Base-by-base conservation (phyloP, 2,113 vertebrate genomes). In the Seriola quinqueradiata region DNA sequence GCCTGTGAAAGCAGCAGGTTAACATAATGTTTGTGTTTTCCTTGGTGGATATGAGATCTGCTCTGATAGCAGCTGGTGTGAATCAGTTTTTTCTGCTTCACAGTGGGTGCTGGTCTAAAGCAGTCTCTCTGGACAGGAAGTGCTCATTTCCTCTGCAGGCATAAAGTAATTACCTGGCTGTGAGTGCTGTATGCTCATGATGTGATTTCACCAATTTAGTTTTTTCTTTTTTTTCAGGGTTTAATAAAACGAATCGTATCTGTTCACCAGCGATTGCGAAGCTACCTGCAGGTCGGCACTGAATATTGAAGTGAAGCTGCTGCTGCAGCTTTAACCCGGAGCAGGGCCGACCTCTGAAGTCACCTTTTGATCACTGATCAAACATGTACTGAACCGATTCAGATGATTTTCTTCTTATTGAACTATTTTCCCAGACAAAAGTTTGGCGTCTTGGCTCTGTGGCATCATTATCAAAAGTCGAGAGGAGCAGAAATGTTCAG, bases 131-230 rank as follows among this genome's bases (percentile, higher is more conserved):
- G 60, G 21, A 48, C 83, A 81, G 83, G 68, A 63, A 64, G 40
- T 28, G 63, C 17, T 70, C 54, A 70, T 1, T 82, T 86, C 84
- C 84, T 69, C 64, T 2, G 1, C 54, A 38, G 66, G 42, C 42
- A 9, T 32, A 77, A 32, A 38, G n/a, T 61, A 10, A 86, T 82
- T 70, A 78, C 64, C 75, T 55, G 54, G 4, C 23, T 13, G 50
- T 9, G 19, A 58, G 71, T 17, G 61, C 46, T 5, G 17, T n/a
- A n/a, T 13, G 17, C 12, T 28, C 76, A 32, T 54, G 57, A 64
- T 52, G 17, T 21, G 61, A 85, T 80, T 66, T 0, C 34, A 55
- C 25, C 66, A 8, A 42, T 25, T 48, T 25, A 7, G 50, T 7
- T 11, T 23, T 42, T 70, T 28, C 28, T 28, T 28, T 28, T 28